Percentiles rank a stretch among this genome's conserved stretches.
These are phyloP conservation scores for Sturnira hondurensis DNA, from an alignment of 2,113 vertebrate species.

Conservation along the genomic window DNA sequence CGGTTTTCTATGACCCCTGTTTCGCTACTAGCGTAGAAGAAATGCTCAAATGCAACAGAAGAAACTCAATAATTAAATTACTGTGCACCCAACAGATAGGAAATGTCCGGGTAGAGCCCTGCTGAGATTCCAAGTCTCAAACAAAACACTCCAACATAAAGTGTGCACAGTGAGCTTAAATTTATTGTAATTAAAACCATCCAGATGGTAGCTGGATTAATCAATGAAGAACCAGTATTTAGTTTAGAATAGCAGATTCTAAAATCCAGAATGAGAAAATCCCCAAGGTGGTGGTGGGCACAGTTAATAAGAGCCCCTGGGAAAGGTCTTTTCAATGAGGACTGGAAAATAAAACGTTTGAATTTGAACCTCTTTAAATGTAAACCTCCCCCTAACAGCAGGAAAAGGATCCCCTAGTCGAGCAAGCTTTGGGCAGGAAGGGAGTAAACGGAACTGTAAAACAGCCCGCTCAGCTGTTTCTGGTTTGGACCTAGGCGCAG, in stretches of 20 bases:
- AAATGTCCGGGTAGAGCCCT: background rate
- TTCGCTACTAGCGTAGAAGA: conserved; percentile 11
- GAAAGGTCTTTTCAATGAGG: conserved; percentile 53
- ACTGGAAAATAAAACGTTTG: conserved; percentile 53
- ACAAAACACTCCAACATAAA: background rate
- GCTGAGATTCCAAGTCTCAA: conserved; percentile 22
- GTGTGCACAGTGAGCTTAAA: conserved; percentile 3
- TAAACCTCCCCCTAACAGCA: conserved; percentile 55
- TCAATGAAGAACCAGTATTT: conserved; percentile 47
- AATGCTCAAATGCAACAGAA: background rate
- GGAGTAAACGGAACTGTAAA: conserved; percentile 41
- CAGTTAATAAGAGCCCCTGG: conserved; percentile 59
- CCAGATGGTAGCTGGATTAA: conserved; percentile 58
- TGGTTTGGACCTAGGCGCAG: background rate
- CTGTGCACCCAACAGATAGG: background rate
- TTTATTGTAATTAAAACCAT: conserved; percentile 43
- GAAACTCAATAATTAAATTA: conserved; percentile 5
- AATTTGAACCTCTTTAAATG: conserved; percentile 70
- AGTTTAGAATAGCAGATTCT: conserved; percentile 25
- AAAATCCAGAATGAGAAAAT: conserved; percentile 53
- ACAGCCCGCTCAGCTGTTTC: conserved; percentile 27
- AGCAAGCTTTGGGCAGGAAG: conserved; percentile 41
- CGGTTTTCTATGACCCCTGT: background rate
- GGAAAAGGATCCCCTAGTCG: conserved; percentile 54
- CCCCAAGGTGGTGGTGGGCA: conserved; percentile 46